Base-by-base conservation (phyloP, 2,797 vertebrate genomes). In the Smutsia gigantea region DNA sequence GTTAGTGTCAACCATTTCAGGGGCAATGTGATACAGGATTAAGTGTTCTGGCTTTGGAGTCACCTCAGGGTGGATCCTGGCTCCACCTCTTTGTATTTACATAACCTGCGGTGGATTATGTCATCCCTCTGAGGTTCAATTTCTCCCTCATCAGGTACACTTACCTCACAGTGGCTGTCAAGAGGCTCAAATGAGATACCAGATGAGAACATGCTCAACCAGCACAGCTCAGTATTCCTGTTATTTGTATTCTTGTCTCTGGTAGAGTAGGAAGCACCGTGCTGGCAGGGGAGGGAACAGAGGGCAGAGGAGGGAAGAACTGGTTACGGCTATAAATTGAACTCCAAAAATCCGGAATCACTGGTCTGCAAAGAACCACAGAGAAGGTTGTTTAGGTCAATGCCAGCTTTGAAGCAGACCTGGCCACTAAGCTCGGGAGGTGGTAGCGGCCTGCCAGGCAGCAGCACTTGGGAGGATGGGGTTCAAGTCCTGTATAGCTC, bases 311-410 rank as follows among this genome's bases (percentile, higher is more conserved):
- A 95, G 31, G 18, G 37, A 66, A 86, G 66, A 72, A n/a, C 21
- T 87, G 42, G 21, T 69, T 90, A 72, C 4, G 25, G 81, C n/a
- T 94, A 63, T 63, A 86, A 74, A 92, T 15, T 92, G 82, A 90
- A 90, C 92, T 83, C 81, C 66, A 85, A 94, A 95, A 64, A 72
- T 42, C 64, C 34, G 83, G 69, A 93, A 75, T 39, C 63, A 49
- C 37, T 75, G 77, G 53, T 93, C 75, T 90, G 15, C 25, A 37
- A 78, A 90, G 25, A 71, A 57, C 19, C 31, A 49, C 0, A 0
- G 39, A 90, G 21, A 29, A 95, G 69, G 74, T 51, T 83, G 71
- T 81, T 84, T 42, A 81, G 49, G 92, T 90, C 92, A 97, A 59
- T 15, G 49, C 64, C 83, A 64, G 42, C 87, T 69, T 75, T 79